These are phyloP conservation scores for Polylopha cassiicola DNA, from an alignment of 2,888 invertebrate species.

Conservation along the genomic window DNA sequence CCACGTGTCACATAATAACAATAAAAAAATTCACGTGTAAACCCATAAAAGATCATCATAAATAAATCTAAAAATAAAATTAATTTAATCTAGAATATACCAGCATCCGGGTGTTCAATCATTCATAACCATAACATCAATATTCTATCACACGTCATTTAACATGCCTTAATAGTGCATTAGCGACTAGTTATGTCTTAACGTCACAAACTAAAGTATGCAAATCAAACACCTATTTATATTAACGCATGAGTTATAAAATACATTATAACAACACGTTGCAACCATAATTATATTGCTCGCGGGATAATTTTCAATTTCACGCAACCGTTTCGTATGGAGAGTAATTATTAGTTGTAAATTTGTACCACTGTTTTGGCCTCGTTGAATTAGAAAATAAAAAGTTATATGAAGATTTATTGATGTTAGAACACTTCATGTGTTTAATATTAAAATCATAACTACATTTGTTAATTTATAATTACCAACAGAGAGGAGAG, in stretches of 20 bases:
- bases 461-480: too few relatives aligned
- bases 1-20: too few relatives aligned
- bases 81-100: constrained; percentile 8
- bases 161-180: constrained; percentile 7
- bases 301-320: constrained; percentile 20
- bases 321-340: constrained; percentile 18
- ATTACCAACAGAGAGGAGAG: too few relatives aligned
- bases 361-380: constrained; percentile 11
- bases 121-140: constrained; percentile 7
- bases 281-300: constrained; percentile 9
- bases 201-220: constrained; percentile 16
- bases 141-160: constrained; percentile 13
- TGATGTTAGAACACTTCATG: too few relatives aligned
- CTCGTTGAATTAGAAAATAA: too few relatives aligned
- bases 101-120: constrained; percentile 16
- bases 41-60: too few relatives aligned
- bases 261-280: constrained; percentile 15
- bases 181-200: constrained; percentile 10
- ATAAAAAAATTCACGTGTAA: not conserved
- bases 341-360: constrained; percentile 11
- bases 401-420: too few relatives aligned
- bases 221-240: constrained; percentile 14
- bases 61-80: too few relatives aligned
- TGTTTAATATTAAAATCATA: too few relatives aligned
- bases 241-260: constrained; percentile 9